Conservation (phyloP, 2,888 invertebrate species). For the Cephus nigrinus region DNA sequence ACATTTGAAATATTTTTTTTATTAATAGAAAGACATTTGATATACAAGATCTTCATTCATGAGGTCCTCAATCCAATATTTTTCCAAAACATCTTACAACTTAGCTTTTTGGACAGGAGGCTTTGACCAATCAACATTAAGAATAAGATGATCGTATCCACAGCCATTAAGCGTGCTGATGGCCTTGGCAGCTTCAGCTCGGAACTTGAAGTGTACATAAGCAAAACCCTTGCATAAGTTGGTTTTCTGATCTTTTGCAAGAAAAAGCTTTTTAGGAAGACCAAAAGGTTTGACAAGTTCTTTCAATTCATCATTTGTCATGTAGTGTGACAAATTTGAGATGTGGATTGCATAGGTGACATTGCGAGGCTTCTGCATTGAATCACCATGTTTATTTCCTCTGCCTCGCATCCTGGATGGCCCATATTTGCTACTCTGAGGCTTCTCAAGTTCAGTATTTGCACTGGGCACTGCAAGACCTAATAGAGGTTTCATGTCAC, state of each 20-base stretch:
- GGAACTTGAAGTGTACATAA: conserved; percentile 95
- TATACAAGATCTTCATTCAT: too few species aligned
- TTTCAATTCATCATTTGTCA: conserved; percentile 93
- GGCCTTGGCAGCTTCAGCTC: conserved; percentile 92
- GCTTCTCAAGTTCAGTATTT: conserved; percentile 44
- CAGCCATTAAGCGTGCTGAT: conserved; percentile 90
- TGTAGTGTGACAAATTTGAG: conserved; percentile 96
- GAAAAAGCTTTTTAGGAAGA: conserved; percentile 90
- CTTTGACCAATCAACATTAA: conserved; percentile 99
- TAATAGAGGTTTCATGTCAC: conserved; percentile 62
- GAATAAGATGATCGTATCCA: conserved; percentile 97
- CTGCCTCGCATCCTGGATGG: conserved; percentile 92
- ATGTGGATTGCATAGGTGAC: conserved; percentile 95
- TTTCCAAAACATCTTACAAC: too few species aligned
- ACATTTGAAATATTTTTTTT: too few species aligned
- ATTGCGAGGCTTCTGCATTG: conserved; percentile 77
- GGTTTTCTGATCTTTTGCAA: conserved; percentile 93
- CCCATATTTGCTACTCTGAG: conserved; percentile 79
- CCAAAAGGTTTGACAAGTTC: conserved; percentile 96
- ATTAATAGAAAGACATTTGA: too few species aligned
- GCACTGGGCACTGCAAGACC: conserved; percentile 44
- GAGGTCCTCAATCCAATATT: too few species aligned
- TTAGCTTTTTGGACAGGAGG: conserved; percentile 70
- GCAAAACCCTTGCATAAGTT: conserved; percentile 97
- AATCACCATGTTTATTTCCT: conserved; percentile 78